Conservation (phyloP, 2,113 vertebrate species). For the Propithecus coquereli region DNA sequence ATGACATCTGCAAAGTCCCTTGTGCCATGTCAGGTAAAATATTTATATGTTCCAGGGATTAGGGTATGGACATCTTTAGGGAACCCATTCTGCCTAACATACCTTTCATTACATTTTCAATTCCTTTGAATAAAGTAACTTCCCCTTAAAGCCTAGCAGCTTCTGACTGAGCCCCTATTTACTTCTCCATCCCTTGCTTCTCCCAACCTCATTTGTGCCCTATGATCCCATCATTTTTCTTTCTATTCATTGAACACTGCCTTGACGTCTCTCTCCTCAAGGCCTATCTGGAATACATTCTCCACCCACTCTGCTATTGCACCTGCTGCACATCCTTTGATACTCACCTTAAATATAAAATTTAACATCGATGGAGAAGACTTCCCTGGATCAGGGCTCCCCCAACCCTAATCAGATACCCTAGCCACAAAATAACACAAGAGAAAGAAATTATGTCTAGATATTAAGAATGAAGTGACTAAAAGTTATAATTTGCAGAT, state of each 20-base stretch:
- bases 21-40: not conserved
- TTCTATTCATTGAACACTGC: not conserved
- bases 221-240: not conserved
- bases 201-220: not conserved
- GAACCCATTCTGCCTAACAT: not conserved
- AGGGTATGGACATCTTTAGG: not conserved
- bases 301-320: not conserved
- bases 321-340: not conserved
- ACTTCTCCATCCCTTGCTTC: not conserved
- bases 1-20: not conserved
- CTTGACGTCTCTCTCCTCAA: not conserved
- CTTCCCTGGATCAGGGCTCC: not conserved
- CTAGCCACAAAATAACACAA: not conserved
- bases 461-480: not conserved
- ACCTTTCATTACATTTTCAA: not conserved
- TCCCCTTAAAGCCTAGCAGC: not conserved
- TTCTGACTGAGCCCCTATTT: not conserved
- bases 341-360: not conserved
- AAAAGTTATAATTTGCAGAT: not conserved
- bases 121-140: slow-evolving; percentile 12
- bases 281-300: not conserved
- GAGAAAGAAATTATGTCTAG: not conserved
- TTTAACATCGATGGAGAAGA: not conserved
- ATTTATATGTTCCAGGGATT: not conserved
- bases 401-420: not conserved